Evolutionary conservation across 2,797 vertebrate species (phyloP), one percentile per base, ranked within the genome.

Genomic region (Gephyroberyx darwinii): DNA sequence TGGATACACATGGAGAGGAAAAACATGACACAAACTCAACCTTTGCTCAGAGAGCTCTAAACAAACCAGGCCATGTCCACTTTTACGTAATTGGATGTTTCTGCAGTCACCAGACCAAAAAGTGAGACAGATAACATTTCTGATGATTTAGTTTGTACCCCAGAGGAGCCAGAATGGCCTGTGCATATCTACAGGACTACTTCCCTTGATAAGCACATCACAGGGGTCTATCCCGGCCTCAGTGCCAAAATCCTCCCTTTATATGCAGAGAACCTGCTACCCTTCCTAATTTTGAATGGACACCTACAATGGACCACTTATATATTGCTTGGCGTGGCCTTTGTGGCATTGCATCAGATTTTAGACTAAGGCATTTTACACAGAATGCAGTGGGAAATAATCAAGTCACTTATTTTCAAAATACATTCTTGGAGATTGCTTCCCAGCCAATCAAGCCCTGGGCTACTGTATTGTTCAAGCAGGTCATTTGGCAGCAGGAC

Each of bases 401-500:
- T 66, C 64, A 80, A 67, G 22, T 62, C 17, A 26, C 16, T 0
- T 19, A 54, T 56, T 84, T 76, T 55, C 69, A 83, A 80, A 69
- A 48, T 72, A 69, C 47, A 71, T 48, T 20, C 31, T 19, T 14
- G 41, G 41, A 55, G 37, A 12, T 26, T 66, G n/a, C 5, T 75
- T 75, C 57, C 7, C 65, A 65, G 37, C 43, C 60, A 83, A 71
- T 88, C 74, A 79, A 73, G 54, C 39, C 75, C 19, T 6, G 4
- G 45, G 16, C 45, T 58, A 51, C 74, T 70, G 77, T 71, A 80
- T 90, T 89, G 84, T 90, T 78, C 50, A 37, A 30, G 13, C 30
- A 45, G 55, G 65, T 53, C 26, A n/a, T 76, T 86, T 86, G 79
- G 86, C 88, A 78, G 71, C 51, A 52, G 60, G 69, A 67, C 79